phyloP scores from a whole-genome alignment of 1,140 invertebrate genomes.

The Drosophila murphyi region DNA sequence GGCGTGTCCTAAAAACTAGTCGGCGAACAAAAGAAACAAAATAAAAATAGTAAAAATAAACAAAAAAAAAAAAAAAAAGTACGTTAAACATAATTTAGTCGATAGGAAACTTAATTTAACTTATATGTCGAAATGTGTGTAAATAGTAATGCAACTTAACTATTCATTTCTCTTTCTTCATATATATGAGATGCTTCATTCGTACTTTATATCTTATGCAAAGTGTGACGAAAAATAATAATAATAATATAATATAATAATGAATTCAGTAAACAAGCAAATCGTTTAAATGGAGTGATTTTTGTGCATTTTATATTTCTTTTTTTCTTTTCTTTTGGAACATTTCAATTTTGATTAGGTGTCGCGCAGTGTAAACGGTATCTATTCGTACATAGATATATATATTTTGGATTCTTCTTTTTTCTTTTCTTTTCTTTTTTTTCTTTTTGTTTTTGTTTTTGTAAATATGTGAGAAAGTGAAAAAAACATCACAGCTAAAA shows the following conservation, averaged over 20 bases:
- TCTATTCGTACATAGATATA: constrained; percentile 19
- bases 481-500: constrained; percentile 81
- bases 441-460: constrained; percentile 34
- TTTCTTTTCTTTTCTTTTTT: constrained; percentile 36
- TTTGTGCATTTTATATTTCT: neutral
- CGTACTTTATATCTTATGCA: constrained; percentile 28
- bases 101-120: constrained; percentile 23
- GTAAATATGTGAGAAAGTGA: constrained; percentile 76
- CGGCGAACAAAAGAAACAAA: constrained; percentile 20
- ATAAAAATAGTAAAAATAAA: neutral
- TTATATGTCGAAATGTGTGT: constrained; percentile 34
- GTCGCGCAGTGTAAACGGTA: neutral
- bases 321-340: constrained; percentile 19
- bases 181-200: constrained; percentile 67
- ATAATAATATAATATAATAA: too few species aligned
- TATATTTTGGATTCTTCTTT: constrained; percentile 27
- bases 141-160: constrained; percentile 44
- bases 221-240: constrained; percentile 11
- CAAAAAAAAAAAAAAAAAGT: constrained; percentile 15
- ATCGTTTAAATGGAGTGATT: constrained; percentile 50
- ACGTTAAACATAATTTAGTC: neutral
- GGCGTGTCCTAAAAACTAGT: constrained; percentile 24
- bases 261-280: too few species aligned
- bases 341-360: constrained; percentile 11
- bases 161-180: constrained; percentile 11